phyloP scores from a whole-genome alignment of 2,888 invertebrate genomes.

The Nowickia ferox region DNA sequence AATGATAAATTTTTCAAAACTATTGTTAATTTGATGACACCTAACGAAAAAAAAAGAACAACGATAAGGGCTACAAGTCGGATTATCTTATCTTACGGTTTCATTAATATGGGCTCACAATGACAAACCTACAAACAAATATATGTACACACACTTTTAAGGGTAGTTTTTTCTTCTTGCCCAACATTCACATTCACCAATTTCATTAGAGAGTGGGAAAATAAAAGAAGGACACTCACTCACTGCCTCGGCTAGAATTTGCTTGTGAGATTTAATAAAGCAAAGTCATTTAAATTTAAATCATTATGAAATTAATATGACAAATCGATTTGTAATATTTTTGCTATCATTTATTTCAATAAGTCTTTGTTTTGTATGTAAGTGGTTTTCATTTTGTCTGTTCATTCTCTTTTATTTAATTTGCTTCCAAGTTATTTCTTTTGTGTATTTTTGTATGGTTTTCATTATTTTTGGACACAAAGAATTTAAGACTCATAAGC shows the following conservation, averaged over 20 bases:
- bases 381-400: slow-evolving; percentile 28
- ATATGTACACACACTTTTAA: background rate
- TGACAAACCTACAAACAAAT: slow-evolving; percentile 2
- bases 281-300: slow-evolving; percentile 75
- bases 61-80: slow-evolving; percentile 70
- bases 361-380: slow-evolving; percentile 13
- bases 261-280: slow-evolving; percentile 72
- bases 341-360: slow-evolving; percentile 57
- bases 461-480: slow-evolving; percentile 60
- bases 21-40: slow-evolving; percentile 81
- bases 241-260: slow-evolving; percentile 35
- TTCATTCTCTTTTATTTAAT: slow-evolving; percentile 72
- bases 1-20: slow-evolving; percentile 81
- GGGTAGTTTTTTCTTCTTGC: background rate
- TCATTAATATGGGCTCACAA: slow-evolving; percentile 65
- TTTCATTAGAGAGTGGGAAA: background rate
- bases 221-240: slow-evolving; percentile 3
- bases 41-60: slow-evolving; percentile 37
- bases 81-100: slow-evolving; percentile 67
- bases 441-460: slow-evolving; percentile 68
- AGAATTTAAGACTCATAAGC: slow-evolving; percentile 37
- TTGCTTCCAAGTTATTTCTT: slow-evolving; percentile 76
- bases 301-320: slow-evolving; percentile 74
- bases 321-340: slow-evolving; percentile 73
- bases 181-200: background rate